Evolutionary conservation across 2,113 vertebrate species (phyloP), one percentile per base, ranked within the genome.

Genomic region (Australoheros scitulus): DNA sequence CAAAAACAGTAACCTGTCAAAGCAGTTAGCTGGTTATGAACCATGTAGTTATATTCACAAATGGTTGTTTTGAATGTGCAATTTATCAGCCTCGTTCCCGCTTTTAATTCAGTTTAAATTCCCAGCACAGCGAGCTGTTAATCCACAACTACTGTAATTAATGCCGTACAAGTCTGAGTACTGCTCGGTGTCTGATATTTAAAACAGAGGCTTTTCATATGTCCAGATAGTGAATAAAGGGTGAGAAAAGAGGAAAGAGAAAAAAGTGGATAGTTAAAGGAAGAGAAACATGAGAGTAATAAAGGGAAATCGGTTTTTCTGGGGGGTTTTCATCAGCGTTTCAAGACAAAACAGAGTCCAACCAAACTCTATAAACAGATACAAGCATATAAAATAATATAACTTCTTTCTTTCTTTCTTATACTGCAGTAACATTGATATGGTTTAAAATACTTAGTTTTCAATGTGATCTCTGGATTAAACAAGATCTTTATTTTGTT

Each of bases 141-240:
- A 77, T 85, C 72, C 74, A 77, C 72, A 56, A 41, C 38, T 38
- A 57, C 55, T 77, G 32, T 61, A 81, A 85, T 81, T 81, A 80
- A 59, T 5, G 20, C 77, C 38, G 41, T 24, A 50, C 29, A 63
- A 74, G 43, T 52, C 24, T 72, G 68, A 52, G 68, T 72, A 72
- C 47, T 58, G 77, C 59, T 75, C 14, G 15, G 61, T 64, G 77
- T 61, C 55, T 43, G 15, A 34, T 74, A 60, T 63, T 70, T 78
- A 36, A 64, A 58, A 76, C 50, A 47, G 5, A 63, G 59, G 14
- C 55, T 75, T 34, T 72, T 63, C 29, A 59, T 58, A 24, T 76
- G 68, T 38, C 55, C 38, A 68, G n/a, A 80, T 74, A 75, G 55
- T 55, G 22, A 76, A 55, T 85, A 24, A 29, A 60, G 18, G 47